phyloP scores from a whole-genome alignment of 2,888 invertebrate genomes.

The Xylota sylvarum region DNA sequence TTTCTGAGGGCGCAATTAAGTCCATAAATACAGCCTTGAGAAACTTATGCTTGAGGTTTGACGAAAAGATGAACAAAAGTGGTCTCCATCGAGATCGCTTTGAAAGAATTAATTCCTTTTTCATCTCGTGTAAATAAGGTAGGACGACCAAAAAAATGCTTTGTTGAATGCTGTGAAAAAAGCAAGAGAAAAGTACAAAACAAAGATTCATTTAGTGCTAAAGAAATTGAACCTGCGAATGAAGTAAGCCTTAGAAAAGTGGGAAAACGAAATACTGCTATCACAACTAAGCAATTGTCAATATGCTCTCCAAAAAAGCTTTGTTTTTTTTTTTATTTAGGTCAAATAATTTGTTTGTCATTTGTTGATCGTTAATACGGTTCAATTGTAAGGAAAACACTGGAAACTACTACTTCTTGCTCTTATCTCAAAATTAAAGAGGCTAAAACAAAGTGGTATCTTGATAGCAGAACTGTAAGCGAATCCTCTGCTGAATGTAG shows the following conservation, averaged over 20 bases:
- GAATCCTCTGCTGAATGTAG: constrained; percentile 28
- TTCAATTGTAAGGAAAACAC: constrained; percentile 28
- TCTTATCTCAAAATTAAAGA: constrained; percentile 33
- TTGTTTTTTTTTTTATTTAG: not conserved
- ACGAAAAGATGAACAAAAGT: constrained; percentile 17
- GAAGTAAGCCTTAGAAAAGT: constrained; percentile 11
- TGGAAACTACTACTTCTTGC: too few relatives aligned
- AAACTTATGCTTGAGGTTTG: constrained; percentile 7
- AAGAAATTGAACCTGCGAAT: not conserved
- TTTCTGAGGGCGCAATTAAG: too few relatives aligned
- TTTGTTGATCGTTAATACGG: constrained; percentile 4
- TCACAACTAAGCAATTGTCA: not conserved
- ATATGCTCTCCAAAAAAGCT: not conserved
- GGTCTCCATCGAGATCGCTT: constrained; percentile 12
- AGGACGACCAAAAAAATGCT: not conserved
- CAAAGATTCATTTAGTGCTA: not conserved
- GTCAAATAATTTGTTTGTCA: not conserved
- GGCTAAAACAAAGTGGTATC: constrained; percentile 18
- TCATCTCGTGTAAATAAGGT: constrained; percentile 1
- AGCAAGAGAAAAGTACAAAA: not conserved
- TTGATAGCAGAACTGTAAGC: constrained; percentile 24
- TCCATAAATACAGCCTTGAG: not conserved
- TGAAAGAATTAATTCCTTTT: not conserved
- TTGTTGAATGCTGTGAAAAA: not conserved
- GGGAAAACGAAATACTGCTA: constrained; percentile 13